A percentile compares a stretch with the other conserved stretches of the same genome.
Conservation (phyloP, 2,888 invertebrate genomes). For the Callimorpha dominula region DNA sequence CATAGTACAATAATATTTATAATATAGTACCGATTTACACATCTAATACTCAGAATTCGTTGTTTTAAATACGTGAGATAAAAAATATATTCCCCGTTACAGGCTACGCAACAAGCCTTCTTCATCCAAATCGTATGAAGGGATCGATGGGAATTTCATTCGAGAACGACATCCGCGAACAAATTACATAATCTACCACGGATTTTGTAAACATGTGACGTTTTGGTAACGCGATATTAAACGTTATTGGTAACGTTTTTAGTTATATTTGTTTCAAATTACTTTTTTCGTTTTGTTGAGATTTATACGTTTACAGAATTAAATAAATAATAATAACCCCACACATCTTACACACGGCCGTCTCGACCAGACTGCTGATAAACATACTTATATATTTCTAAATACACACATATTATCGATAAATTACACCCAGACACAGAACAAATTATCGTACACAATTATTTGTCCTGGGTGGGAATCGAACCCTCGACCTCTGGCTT, state of each 20-base stretch:
- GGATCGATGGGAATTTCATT: constrained; percentile 59
- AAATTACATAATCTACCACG: constrained; percentile 64
- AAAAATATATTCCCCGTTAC: constrained; percentile 22
- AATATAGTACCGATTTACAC: too few relatives aligned
- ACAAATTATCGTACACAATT: too few relatives aligned
- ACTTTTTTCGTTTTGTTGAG: not conserved
- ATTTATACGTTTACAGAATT: not conserved
- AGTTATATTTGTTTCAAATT: constrained; percentile 1
- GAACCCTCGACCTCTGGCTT: too few relatives aligned
- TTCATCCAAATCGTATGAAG: constrained; percentile 55
- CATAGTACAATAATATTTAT: too few relatives aligned
- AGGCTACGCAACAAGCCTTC: constrained; percentile 33
- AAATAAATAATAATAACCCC: too few relatives aligned
- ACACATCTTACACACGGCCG: too few relatives aligned
- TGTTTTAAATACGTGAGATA: constrained; percentile 8
- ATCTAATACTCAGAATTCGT: too few relatives aligned
- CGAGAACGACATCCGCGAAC: constrained; percentile 54
- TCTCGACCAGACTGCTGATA: too few relatives aligned
- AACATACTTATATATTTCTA: too few relatives aligned
- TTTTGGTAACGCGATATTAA: constrained; percentile 28
- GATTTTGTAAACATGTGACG: constrained; percentile 53
- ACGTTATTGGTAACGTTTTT: constrained; percentile 5
- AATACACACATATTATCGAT: too few relatives aligned
- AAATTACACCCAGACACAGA: too few relatives aligned
- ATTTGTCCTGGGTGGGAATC: too few relatives aligned